phyloP scores from a whole-genome alignment of 2,797 vertebrate species.

The Scleropages formosus region DNA sequence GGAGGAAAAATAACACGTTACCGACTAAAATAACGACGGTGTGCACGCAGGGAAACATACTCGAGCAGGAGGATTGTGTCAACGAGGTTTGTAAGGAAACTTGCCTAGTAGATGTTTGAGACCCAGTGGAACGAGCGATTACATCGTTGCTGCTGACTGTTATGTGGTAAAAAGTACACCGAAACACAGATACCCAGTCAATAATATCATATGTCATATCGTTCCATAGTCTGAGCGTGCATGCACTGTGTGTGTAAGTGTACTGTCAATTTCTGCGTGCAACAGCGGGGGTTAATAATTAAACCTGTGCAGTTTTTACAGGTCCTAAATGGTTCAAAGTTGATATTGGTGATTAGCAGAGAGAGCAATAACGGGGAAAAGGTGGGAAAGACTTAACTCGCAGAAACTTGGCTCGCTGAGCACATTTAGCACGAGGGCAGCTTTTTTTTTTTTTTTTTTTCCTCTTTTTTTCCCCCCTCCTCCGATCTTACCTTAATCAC shows the following conservation, averaged over 20 bases:
- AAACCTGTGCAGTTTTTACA: constrained; percentile 16
- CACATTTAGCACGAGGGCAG: constrained; percentile 11
- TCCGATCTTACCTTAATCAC: constrained; percentile 80
- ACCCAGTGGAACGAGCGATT: background rate
- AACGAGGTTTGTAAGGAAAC: constrained; percentile 1
- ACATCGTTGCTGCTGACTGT: constrained; percentile 1
- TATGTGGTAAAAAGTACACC: constrained; percentile 10
- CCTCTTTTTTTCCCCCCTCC: too few relatives aligned
- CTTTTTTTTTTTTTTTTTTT: too few relatives aligned
- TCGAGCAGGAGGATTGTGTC: background rate
- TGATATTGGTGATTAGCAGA: constrained; percentile 21
- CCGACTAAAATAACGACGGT: background rate
- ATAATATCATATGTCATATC: too few relatives aligned
- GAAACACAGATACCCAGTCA: too few relatives aligned
- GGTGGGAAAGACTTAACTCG: constrained; percentile 1
- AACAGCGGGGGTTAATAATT: constrained; percentile 14
- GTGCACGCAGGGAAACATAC: constrained; percentile 6
- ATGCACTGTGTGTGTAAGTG: background rate
- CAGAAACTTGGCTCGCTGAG: background rate
- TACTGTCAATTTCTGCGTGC: constrained; percentile 9
- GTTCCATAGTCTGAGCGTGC: too few relatives aligned
- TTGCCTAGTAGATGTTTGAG: constrained; percentile 13
- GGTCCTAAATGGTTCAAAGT: constrained; percentile 26
- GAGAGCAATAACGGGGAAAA: background rate
- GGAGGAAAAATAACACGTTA: constrained; percentile 10